Evolutionary conservation across 1,140 invertebrate species (phyloP), one percentile per base, ranked within the genome.

Genomic region (Meloidogyne chitwoodi): DNA sequence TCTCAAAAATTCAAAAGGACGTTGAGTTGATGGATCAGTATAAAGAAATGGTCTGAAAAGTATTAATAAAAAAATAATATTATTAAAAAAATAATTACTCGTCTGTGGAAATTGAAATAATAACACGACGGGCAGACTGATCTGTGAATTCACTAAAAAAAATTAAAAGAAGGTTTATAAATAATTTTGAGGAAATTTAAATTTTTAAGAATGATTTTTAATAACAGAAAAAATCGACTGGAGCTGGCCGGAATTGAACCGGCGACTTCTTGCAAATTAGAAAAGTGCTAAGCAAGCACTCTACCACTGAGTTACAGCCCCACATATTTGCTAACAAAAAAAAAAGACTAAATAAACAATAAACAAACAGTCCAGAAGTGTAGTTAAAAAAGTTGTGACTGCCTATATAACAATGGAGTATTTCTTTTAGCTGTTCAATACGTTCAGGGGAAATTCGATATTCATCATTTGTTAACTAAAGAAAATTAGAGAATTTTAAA

Each of bases 381-480:
- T 96, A 99, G 89, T 98, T 99, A 86, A 98, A 95, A 88, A 93
- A 99, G 88, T 95, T 96, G 85, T 95, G 93, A 0, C 94, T 94
- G 69, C 96, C 96, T 82, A 92, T 90, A 87, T 92, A 97, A 44
- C 90, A 86, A 76, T 90, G 89, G 12, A 98, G 87, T 22, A 93
- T 87, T 41, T 91, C 88, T 81, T 91, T 92, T 0, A 97, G 88
- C 86, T 91, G 89, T 41, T 91, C 77, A 29, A 88, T 29, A 19
- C 81, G 84, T 44, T 88, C 86, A 63, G 83, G 82, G 80, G 82
- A 66, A 80, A 94, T 90, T 77, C 93, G 90, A 85, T 91, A 97
- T 14, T 89, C 87, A 68, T 90, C 90, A 77, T 88, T 89, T 3
- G 88, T 89, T 29, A 90, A 89, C 77, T 90, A n/a, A n/a, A n/a